Evolutionary conservation across 1,140 invertebrate species (phyloP), one percentile per base, ranked within the genome.

Genomic region (Drosophila setifemur): DNA sequence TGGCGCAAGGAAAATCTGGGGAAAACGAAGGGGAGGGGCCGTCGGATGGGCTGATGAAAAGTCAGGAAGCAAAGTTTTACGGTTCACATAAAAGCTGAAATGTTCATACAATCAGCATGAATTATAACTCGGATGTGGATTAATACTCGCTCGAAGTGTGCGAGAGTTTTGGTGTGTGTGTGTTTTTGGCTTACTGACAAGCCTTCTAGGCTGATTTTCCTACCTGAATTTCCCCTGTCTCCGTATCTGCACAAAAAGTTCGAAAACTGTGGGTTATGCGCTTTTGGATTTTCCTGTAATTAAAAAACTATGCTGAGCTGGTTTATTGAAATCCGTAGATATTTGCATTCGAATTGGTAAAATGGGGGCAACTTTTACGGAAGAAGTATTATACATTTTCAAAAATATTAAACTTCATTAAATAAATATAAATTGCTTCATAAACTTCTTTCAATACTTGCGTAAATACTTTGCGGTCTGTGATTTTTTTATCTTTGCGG

Each of bases 101-200:
- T 86, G 81, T 76, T 86, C 81, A 87, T 87, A 86, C 81, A 86
- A 86, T 86, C 82, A 86, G 82, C 82, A 86, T 87, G 81, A 86
- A 86, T 86, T 86, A 86, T 86, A 86, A 86, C 81, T 87, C 82
- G 81, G 81, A 86, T 86, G 81, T 73, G 82, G 81, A 86, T 86
- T 86, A 86, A 86, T 87, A 76, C 82, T 85, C 61, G 39, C 28
- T 57, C 43, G 64, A 66, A 60, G 63, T 73, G 67, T 49, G 35
- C 21, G 44, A 11, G 40, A 29, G 3, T 28, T 49, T 3, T 23
- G 5, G 26, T 43, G 23, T 39, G 25, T 29, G 37, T 18, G 54
- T 48, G 45, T 44, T 42, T 31, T 23, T 61, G 72, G 25, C 54
- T 76, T 50, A 57, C 44, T 60, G 44, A 60, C 53, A 70, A 52